These are phyloP conservation scores for Heliconius himera DNA, from an alignment of 1,140 invertebrate genomes.

Conservation along the genomic window DNA sequence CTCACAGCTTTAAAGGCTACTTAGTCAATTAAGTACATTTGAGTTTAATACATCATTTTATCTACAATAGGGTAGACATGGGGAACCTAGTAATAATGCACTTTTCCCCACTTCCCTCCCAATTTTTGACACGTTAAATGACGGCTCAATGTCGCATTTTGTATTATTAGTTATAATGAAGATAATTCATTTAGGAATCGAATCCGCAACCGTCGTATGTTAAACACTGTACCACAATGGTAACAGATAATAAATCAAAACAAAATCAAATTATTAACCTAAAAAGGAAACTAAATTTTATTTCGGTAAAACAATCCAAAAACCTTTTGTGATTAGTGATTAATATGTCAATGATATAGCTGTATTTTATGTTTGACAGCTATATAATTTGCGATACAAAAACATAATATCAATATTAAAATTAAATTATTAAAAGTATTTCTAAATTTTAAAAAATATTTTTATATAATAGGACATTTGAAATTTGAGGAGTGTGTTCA, in stretches of 20 bases:
- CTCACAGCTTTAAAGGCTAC: background rate
- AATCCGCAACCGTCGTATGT: too few relatives aligned
- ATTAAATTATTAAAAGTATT: background rate
- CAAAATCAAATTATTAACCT: background rate
- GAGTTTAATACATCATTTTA: background rate
- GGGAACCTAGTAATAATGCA: too few relatives aligned
- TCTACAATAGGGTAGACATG: too few relatives aligned
- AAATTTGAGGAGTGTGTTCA: constrained; percentile 48
- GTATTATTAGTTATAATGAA: too few relatives aligned
- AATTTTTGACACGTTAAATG: too few relatives aligned
- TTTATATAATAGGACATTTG: constrained; percentile 22
- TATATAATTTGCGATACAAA: background rate
- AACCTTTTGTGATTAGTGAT: background rate
- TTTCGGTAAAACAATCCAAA: background rate
- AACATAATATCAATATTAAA: constrained; percentile 18
- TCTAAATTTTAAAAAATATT: constrained; percentile 14
- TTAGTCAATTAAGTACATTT: background rate
- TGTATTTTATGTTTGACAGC: background rate
- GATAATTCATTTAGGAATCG: too few relatives aligned
- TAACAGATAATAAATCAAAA: too few relatives aligned
- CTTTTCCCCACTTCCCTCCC: too few relatives aligned
- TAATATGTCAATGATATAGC: background rate
- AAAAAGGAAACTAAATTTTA: background rate
- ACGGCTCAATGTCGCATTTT: too few relatives aligned
- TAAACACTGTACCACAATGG: too few relatives aligned